These are phyloP conservation scores for Parus major DNA, from an alignment of 2,113 vertebrate genomes.

Conservation along the genomic window DNA sequence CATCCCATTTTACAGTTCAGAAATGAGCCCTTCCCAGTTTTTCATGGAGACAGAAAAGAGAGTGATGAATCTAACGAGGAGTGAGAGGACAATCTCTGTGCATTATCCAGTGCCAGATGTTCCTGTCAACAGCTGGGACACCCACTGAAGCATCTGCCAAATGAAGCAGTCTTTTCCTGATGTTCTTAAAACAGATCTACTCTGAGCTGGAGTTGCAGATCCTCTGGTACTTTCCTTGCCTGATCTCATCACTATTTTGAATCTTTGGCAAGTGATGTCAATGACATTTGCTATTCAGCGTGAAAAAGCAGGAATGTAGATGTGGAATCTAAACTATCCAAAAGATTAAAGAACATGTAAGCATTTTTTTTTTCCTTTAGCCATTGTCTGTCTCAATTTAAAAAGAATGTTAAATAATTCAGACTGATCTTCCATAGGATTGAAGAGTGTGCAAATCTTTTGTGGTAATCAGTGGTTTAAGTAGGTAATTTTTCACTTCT, in stretches of 20 bases:
- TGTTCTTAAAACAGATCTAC: neutral
- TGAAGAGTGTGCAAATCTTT: neutral
- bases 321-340: neutral
- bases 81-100: neutral
- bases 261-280: neutral
- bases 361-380: neutral
- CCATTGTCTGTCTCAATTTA: neutral
- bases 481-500: neutral
- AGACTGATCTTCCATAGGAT: neutral
- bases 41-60: neutral
- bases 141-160: neutral
- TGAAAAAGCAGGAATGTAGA: neutral
- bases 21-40: neutral
- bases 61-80: neutral
- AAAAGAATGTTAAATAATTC: neutral
- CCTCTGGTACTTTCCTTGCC: neutral
- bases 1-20: neutral
- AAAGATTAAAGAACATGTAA: neutral
- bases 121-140: neutral
- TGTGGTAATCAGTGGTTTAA: neutral
- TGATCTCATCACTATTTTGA: neutral
- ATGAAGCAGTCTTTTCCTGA: neutral
- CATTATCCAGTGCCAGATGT: neutral
- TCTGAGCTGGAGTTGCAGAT: neutral
- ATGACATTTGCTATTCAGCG: neutral